Percentiles rank a stretch among this genome's conserved stretches.
These are phyloP conservation scores for Caerostris extrusa DNA, from an alignment of 1,140 invertebrate species.

Conservation along the genomic window DNA sequence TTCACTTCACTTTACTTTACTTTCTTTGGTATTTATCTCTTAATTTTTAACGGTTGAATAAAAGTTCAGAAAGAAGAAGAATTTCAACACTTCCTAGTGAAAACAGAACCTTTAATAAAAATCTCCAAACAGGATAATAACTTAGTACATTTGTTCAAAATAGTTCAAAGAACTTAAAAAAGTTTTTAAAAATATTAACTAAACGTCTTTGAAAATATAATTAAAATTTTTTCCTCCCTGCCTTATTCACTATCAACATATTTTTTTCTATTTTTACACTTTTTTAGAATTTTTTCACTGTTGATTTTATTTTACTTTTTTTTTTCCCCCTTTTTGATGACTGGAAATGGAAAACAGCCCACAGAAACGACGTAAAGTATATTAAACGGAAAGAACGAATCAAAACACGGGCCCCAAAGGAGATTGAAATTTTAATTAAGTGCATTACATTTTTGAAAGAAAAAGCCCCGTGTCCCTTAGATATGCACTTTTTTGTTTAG, in stretches of 20 bases:
- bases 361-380: neutral
- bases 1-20: neutral
- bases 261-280: neutral
- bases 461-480: neutral
- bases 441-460: neutral
- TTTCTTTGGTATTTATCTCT: neutral
- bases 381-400: conserved; percentile 51
- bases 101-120: too few species aligned
- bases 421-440: conserved; percentile 69
- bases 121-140: too few species aligned
- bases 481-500: conserved; percentile 55
- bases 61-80: too few species aligned
- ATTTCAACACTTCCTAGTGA: too few species aligned
- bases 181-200: neutral
- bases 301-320: neutral
- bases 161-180: neutral
- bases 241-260: neutral
- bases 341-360: neutral
- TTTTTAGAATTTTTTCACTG: neutral
- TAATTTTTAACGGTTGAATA: too few species aligned
- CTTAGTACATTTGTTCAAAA: too few species aligned
- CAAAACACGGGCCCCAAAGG: conserved; percentile 37
- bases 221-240: neutral
- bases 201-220: neutral
- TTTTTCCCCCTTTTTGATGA: neutral